Base-by-base conservation (phyloP, 2,113 vertebrate species). In the Scalopus aquaticus region DNA sequence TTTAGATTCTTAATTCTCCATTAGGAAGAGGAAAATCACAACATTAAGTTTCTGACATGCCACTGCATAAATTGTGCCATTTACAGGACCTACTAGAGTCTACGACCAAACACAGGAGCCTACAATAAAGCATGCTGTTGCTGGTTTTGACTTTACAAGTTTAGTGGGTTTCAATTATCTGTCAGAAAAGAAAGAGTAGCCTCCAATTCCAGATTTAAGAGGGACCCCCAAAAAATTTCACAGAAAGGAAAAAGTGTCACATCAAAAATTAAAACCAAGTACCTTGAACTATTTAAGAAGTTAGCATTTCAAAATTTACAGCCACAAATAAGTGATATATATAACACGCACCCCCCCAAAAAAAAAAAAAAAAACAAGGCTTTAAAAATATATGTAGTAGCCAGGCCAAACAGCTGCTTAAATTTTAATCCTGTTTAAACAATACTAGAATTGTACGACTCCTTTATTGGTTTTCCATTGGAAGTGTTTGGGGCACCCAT, bases 91-190 rank as follows among this genome's bases (percentile, higher is more conserved):
- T 97, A 98, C 98, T 97, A 97, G 98, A 97, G 97, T 96, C 97
- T 67, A 98, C 97, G 96, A 97, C 98, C 98, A 96, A 98, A 97
- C 98, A 97, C 97, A 94, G 96, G 97, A 97, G 98, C 97, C 97
- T 98, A 98, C 97, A 98, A 99, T 98, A 97, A 98, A 98, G 98
- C 97, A 97, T 97, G 77, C 86, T 97, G 97, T 98, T 98, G 99
- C 98, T 99, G 98, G 98, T 98, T 98, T 98, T 98, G 97, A 98
- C 98, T 98, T 99, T 99, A 99, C 98, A 99, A 98, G 97, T 98
- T 99, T 97, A 98, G 98, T 96, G 96, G 98, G 98, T 98, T 98
- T 98, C 97, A 98, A 98, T 98, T 98, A 98, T 98, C 98, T 98
- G 89, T 95, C 98, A 98, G 95, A 98, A 98, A 90, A 98, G 96